Evolutionary conservation across 1,140 invertebrate species (phyloP), one percentile per base, ranked within the genome.

Genomic region (Leguminivora glycinivorella): DNA sequence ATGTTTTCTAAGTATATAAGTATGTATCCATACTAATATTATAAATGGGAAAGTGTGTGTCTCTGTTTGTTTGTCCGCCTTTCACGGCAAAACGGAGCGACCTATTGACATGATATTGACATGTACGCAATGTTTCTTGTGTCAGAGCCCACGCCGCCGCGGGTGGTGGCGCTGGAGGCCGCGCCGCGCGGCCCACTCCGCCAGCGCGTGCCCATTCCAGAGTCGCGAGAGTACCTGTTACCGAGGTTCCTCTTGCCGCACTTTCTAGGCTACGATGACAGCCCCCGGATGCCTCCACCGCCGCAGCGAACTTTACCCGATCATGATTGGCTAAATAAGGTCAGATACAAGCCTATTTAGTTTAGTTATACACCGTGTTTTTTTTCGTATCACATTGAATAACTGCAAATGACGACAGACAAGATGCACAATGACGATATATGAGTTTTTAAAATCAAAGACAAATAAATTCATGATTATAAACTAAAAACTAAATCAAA

Each of bases 321-420:
- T n/a, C 58, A 72, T 38, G 75, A 79, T n/a, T 79, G 77, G 77
- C 67, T 79, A 14, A 79, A 69, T 26, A 79, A 77, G 75, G 77
- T 79, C 75, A 63, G 38, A 26, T 66, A 43, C 40, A 43, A 31
- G 29, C 29, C 29, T 31, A 43, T 43, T 43, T 3, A 6, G n/a
- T 43, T 43, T 17, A n/a, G n/a, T 14, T 5, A n/a, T 5, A 43
- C 17, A n/a, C 14, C 7, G 29, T 31, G 29, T 7, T 4, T 31
- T n/a, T 31, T 4, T n/a, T n/a, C 40, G 14, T 4, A 34, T 4
- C 4, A 31, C 29, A 31, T 1, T 34, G 10, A n/a, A n/a, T n/a
- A n/a, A n/a, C n/a, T n/a, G n/a, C n/a, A n/a, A n/a, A n/a, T n/a
- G n/a, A n/a, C n/a, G n/a, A n/a, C n/a, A n/a, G n/a, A n/a, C n/a